Base-by-base conservation (phyloP, 2,113 vertebrate species). In the Polypterus bichir region DNA sequence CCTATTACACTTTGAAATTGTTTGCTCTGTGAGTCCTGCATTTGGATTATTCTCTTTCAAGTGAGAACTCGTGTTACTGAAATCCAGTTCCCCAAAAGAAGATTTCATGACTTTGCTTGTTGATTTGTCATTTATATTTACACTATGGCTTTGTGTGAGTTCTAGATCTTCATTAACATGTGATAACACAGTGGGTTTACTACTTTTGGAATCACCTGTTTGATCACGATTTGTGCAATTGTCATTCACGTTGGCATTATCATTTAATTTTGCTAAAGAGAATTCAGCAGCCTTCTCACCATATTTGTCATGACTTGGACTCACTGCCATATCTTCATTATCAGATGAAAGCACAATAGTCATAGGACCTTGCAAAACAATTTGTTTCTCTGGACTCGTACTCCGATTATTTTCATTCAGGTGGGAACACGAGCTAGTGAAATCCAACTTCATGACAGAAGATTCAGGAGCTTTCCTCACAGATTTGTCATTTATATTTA, bases 141-240 rank as follows among this genome's bases (percentile, higher is more conserved):
- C 4, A 10, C 10, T 57, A 44, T 44, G 3, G 6, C 6, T 57
- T 57, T 27, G 8, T 11, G 56, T 57, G 3, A 57, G 8, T 11
- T 57, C 56, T 5, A 57, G n/a, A 7, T 57, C 44, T 7, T 59
- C 63, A 47, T 76, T 77, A 66, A 9, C 3, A 3, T 46, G 62
- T 62, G 59, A 6, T 11, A 76, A 63, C 4, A 57, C 46, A 44
- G n/a, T 1, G 3, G 5, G 6, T n/a, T 56, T 57, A 49, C 9
- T 27, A 3, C 9, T 48, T 8, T 9, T 9, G 48, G 27, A 56
- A 27, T 27, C 27, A 27, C 27, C 27, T 1, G 27, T 27, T 27
- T 27, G 27, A 27, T 27, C 27, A 27, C 27, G 1, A 27, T 27
- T 27, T 27, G 27, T 27, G 27, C 2, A 27, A 27, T 27, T 27